Percentiles rank a stretch among this genome's conserved stretches.
Conservation (phyloP, 2,797 vertebrate species). For the Myotis planiceps region DNA sequence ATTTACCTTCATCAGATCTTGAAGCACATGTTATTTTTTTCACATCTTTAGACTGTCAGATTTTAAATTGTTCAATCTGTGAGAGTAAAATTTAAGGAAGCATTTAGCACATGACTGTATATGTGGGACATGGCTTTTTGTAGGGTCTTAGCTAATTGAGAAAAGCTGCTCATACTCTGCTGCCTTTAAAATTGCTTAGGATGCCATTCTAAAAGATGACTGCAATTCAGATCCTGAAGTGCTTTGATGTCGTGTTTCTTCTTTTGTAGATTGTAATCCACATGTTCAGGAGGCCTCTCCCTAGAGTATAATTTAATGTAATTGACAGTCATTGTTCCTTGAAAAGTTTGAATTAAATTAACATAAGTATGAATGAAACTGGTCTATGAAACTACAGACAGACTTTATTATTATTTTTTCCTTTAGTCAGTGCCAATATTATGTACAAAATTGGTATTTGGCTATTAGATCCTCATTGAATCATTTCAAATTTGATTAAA, state of each 20-base stretch:
- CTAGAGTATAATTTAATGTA: conserved; percentile 78
- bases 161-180: conserved; percentile 29
- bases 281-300: conserved; percentile 72
- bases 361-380: conserved; percentile 74
- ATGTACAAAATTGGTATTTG: conserved; percentile 33
- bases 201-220: conserved; percentile 63
- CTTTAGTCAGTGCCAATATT: conserved; percentile 53
- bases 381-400: conserved; percentile 21
- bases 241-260: conserved; percentile 78
- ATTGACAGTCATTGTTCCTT: conserved; percentile 77
- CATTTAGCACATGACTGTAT: neutral
- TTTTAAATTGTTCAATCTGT: conserved; percentile 4
- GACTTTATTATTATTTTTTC: conserved; percentile 53
- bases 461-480: neutral
- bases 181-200: conserved; percentile 61
- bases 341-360: conserved; percentile 72
- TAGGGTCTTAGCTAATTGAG: conserved; percentile 61
- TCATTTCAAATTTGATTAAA: conserved; percentile 56
- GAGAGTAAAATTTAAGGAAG: conserved; percentile 51
- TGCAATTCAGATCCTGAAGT: conserved; percentile 71
- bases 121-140: conserved; percentile 1
- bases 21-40: conserved; percentile 3
- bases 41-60: neutral
- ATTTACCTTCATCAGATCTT: conserved; percentile 23
- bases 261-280: conserved; percentile 76